Evolutionary conservation across 2,113 vertebrate genomes (phyloP).

Genomic region (Pagrus major): DNA sequence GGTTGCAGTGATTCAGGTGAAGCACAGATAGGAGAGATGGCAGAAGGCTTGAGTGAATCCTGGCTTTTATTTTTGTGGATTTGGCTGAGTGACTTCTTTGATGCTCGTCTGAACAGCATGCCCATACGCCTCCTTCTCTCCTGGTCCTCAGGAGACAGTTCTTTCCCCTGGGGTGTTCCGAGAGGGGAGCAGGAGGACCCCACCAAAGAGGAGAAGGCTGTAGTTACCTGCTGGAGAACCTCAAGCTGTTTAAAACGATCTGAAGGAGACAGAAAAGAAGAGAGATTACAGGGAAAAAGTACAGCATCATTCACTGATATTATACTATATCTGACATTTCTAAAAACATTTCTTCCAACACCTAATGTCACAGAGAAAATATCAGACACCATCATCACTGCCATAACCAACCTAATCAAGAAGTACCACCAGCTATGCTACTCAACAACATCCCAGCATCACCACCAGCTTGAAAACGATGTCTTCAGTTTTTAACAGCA

Average conservation of each 20-base stretch:
- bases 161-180: not conserved
- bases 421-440: too few relatives aligned
- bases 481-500: too few relatives aligned
- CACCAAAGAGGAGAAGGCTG: constrained; percentile 78
- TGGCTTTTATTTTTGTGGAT: constrained; percentile 17
- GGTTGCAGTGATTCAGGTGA: not conserved
- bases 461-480: too few relatives aligned
- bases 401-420: too few relatives aligned
- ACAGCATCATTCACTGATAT: not conserved
- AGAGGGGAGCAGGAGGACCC: constrained; percentile 11
- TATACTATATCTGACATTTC: not conserved
- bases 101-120: constrained; percentile 72
- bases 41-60: not conserved
- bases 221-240: constrained; percentile 84
- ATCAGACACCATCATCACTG: too few relatives aligned
- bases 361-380: not conserved
- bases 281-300: not conserved
- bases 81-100: constrained; percentile 74
- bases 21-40: not conserved
- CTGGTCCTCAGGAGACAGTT: constrained; percentile 53
- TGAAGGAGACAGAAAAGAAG: constrained; percentile 44
- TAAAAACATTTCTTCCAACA: not conserved
- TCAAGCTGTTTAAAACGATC: constrained; percentile 83
- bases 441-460: too few relatives aligned
- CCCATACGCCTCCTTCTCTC: constrained; percentile 72